phyloP scores from a whole-genome alignment of 92 coral and sea anemone genomes.

The Actinostola sp. region DNA sequence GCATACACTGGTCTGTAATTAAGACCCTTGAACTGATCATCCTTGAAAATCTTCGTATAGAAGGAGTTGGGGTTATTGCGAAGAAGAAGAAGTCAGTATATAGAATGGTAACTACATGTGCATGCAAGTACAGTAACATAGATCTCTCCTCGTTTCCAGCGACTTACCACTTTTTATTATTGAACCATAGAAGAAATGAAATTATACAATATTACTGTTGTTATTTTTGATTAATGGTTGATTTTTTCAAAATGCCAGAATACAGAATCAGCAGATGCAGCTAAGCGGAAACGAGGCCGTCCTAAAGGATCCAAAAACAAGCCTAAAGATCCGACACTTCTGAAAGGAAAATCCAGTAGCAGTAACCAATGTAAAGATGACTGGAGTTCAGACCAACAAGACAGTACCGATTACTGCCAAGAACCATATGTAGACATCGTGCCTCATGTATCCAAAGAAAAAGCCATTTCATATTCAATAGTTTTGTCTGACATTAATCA shows the following conservation, averaged over 20 bases:
- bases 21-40: too few relatives aligned
- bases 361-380: constrained; percentile 32
- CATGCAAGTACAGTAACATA: too few relatives aligned
- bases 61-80: too few relatives aligned
- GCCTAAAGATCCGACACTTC: constrained; percentile 74
- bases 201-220: too few relatives aligned
- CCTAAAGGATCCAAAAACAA: constrained; percentile 98
- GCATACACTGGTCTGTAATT: too few relatives aligned
- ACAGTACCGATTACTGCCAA: constrained; percentile 26
- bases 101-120: too few relatives aligned
- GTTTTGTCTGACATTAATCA: constrained; percentile 92
- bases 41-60: too few relatives aligned
- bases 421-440: constrained; percentile 60
- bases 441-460: constrained; percentile 87
- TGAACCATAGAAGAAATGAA: too few relatives aligned
- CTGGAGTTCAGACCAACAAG: constrained; percentile 52
- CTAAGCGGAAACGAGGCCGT: constrained; percentile 88
- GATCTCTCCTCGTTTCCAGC: too few relatives aligned
- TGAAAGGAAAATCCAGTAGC: constrained; percentile 28
- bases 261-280: constrained; percentile 56
- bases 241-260: neutral
- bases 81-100: too few relatives aligned
- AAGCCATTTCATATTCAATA: constrained; percentile 81
- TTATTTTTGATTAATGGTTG: too few relatives aligned
- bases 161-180: too few relatives aligned